Evolutionary conservation across 2,113 vertebrate species (phyloP).

Genomic region (Labeo catla): DNA sequence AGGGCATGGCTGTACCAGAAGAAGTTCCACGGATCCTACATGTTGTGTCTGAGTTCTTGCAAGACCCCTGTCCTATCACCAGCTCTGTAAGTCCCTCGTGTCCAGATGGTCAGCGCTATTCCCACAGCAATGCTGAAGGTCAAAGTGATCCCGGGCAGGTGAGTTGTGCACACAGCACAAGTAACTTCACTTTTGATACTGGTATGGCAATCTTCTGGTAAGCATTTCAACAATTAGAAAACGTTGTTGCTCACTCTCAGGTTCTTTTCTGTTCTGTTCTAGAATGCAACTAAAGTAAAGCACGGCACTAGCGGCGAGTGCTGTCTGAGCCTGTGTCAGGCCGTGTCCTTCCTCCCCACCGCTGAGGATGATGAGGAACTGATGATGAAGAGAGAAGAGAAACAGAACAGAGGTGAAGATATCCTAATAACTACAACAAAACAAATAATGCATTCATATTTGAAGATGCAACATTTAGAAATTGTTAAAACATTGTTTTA

Average conservation of each 20-base stretch:
- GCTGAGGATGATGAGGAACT: constrained; percentile 75
- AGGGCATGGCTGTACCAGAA: constrained; percentile 73
- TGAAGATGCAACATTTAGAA: neutral
- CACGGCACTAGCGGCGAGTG: constrained; percentile 69
- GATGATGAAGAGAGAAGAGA: constrained; percentile 72
- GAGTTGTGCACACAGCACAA: neutral
- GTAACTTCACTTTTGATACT: neutral
- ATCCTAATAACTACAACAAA: neutral
- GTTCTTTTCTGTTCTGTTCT: neutral
- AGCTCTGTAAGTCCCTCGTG: constrained; percentile 60
- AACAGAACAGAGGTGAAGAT: constrained; percentile 59
- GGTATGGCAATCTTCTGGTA: neutral
- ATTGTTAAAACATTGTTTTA: neutral
- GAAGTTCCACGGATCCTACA: constrained; percentile 71
- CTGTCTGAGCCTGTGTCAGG: constrained; percentile 77
- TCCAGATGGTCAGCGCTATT: constrained; percentile 51
- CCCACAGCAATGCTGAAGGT: constrained; percentile 48
- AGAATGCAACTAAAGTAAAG: constrained; percentile 59
- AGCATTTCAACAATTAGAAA: neutral
- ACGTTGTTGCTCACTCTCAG: neutral
- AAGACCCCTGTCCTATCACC: constrained; percentile 65
- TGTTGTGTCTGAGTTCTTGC: constrained; percentile 70
- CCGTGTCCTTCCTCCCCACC: constrained; percentile 74
- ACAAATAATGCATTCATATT: neutral
- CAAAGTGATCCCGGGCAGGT: constrained; percentile 59